Percentiles rank a stretch among this genome's conserved stretches.
phyloP scores from a whole-genome alignment of 2,888 invertebrate species.

The Hartigia nigra region DNA sequence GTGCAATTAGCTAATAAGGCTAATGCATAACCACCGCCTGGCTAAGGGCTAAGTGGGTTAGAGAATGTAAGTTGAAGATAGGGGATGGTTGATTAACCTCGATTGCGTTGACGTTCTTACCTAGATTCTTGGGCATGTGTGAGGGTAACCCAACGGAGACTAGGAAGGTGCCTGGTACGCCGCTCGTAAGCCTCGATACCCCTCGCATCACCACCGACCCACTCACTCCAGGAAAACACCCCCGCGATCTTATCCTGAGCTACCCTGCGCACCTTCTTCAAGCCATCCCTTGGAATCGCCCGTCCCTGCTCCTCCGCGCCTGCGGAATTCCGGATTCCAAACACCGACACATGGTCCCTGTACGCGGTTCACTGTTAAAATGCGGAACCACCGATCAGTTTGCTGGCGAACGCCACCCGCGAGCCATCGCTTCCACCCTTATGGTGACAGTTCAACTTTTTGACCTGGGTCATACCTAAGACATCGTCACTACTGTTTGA shows the following conservation, averaged over 20 bases:
- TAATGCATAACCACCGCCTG: neutral
- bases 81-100: conserved; percentile 47
- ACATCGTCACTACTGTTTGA: neutral
- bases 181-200: conserved; percentile 36
- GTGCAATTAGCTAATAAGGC: neutral
- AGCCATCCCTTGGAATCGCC: conserved; percentile 25
- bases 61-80: conserved; percentile 31
- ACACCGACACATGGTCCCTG: conserved; percentile 30
- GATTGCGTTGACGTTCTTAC: conserved; percentile 44
- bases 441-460: neutral
- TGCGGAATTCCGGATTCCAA: conserved; percentile 47
- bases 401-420: conserved; percentile 13
- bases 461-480: neutral
- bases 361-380: neutral
- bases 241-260: conserved; percentile 30
- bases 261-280: conserved; percentile 21
- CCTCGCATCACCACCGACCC: conserved; percentile 5
- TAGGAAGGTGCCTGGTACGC: conserved; percentile 59
- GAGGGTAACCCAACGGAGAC: conserved; percentile 31
- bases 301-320: conserved; percentile 42
- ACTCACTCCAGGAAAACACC: conserved; percentile 16
- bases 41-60: conserved; percentile 48
- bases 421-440: conserved; percentile 9
- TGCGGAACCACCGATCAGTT: conserved; percentile 11
- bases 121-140: conserved; percentile 40